These are phyloP conservation scores for Notechis scutatus DNA, from an alignment of 2,113 vertebrate species.

Conservation along the genomic window DNA sequence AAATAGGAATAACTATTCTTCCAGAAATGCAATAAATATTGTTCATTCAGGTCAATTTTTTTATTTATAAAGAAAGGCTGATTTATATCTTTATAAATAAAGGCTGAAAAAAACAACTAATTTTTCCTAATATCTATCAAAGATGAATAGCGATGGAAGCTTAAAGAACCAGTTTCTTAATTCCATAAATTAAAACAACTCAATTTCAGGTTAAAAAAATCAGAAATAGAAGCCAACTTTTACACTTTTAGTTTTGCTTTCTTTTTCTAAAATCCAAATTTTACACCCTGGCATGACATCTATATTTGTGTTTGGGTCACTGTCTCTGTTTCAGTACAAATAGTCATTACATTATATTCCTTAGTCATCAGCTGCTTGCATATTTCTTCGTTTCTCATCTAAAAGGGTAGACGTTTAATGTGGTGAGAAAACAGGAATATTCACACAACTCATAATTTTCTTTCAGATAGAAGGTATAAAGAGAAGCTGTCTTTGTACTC, in stretches of 20 bases:
- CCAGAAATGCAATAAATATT: not conserved
- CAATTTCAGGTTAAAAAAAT: not conserved
- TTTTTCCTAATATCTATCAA: not conserved
- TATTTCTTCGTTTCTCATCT: not conserved
- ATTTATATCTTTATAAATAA: not conserved
- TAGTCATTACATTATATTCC: not conserved
- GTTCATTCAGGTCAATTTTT: not conserved
- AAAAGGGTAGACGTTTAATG: not conserved
- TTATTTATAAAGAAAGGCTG: not conserved
- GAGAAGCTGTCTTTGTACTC: not conserved
- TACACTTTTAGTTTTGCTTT: not conserved
- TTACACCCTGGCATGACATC: not conserved
- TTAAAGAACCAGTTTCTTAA: not conserved
- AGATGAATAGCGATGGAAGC: not conserved
- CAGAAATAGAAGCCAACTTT: not conserved
- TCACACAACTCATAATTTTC: not conserved
- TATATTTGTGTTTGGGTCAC: not conserved
- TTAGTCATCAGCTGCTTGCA: not conserved
- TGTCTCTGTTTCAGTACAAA: not conserved
- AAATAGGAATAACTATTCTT: not conserved
- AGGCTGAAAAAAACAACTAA: not conserved
- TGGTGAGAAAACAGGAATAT: not conserved
- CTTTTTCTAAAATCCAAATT: not conserved
- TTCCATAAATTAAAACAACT: not conserved
- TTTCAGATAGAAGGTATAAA: not conserved